phyloP scores from a whole-genome alignment of 1,140 invertebrate species.

The Popillia japonica region DNA sequence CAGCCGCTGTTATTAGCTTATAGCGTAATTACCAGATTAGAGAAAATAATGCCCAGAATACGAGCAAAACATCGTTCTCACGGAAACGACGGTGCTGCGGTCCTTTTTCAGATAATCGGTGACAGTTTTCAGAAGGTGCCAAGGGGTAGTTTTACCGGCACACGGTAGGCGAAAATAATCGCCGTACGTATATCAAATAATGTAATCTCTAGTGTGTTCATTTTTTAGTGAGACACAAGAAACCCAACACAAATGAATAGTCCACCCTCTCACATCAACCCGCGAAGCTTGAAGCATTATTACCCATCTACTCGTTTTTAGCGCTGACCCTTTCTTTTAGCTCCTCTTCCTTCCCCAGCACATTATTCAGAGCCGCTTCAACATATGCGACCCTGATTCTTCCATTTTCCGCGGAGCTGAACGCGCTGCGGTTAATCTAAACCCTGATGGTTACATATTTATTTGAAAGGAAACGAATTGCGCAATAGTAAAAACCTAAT shows the following conservation, averaged over 20 bases:
- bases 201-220: slow-evolving; percentile 10
- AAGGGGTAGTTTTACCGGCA: background rate
- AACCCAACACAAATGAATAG: background rate
- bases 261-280: background rate
- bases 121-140: slow-evolving; percentile 13
- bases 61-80: background rate
- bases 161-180: background rate
- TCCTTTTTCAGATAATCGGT: slow-evolving; percentile 11
- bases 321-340: background rate
- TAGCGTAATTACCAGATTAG: background rate
- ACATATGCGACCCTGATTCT: background rate
- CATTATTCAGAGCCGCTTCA: background rate
- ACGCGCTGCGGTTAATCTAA: slow-evolving; percentile 8
- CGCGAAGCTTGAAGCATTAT: background rate
- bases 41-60: background rate
- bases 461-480: slow-evolving; percentile 4
- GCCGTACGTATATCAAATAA: slow-evolving; percentile 9
- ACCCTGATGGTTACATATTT: slow-evolving; percentile 2
- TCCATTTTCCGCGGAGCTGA: slow-evolving; percentile 6
- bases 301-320: background rate
- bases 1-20: background rate
- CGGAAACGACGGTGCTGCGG: background rate
- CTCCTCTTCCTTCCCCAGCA: background rate
- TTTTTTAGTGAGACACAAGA: background rate
- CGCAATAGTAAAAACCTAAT: slow-evolving; percentile 10